Evolutionary conservation across 2,113 vertebrate species (phyloP).

Genomic region (Oncorhynchus masou): DNA sequence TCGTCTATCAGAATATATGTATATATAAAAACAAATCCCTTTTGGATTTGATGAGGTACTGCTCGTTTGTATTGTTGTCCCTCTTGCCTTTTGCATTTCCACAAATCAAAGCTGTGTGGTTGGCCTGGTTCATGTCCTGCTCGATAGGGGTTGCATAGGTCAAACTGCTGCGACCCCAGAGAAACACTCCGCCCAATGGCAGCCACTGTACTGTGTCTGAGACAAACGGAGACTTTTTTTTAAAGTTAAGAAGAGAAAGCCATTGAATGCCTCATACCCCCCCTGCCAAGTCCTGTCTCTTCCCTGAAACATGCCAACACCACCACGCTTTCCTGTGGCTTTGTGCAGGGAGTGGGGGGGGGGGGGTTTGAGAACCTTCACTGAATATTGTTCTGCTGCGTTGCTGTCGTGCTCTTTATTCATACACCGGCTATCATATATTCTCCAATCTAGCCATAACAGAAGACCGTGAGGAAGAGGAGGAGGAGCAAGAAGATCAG

Average conservation of each 20-base stretch:
- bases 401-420: slow-evolving; percentile 92
- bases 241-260: slow-evolving; percentile 83
- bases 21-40: slow-evolving; percentile 44
- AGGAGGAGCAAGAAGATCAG: slow-evolving; percentile 91
- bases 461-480: slow-evolving; percentile 96
- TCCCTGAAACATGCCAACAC: slow-evolving; percentile 60
- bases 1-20: slow-evolving; percentile 57
- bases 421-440: slow-evolving; percentile 99
- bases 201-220: slow-evolving; percentile 43
- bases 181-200: slow-evolving; percentile 49
- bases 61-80: slow-evolving; percentile 45
- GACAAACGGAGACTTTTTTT: slow-evolving; percentile 43
- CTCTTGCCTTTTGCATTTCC: slow-evolving; percentile 53
- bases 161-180: slow-evolving; percentile 54
- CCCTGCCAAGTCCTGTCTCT: slow-evolving; percentile 74
- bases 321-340: slow-evolving; percentile 79
- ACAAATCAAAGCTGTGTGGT: slow-evolving; percentile 67
- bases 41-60: slow-evolving; percentile 68
- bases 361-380: slow-evolving; percentile 81
- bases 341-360: slow-evolving; percentile 57
- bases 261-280: slow-evolving; percentile 71
- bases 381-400: slow-evolving; percentile 80
- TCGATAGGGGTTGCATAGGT: slow-evolving; percentile 52
- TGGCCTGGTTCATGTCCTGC: slow-evolving; percentile 60
- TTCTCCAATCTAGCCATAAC: slow-evolving; percentile 99